Percentiles rank a stretch among this genome's conserved stretches.
These are phyloP conservation scores for Pogonomyrmex californicus DNA, from an alignment of 1,140 invertebrate genomes.

Conservation along the genomic window DNA sequence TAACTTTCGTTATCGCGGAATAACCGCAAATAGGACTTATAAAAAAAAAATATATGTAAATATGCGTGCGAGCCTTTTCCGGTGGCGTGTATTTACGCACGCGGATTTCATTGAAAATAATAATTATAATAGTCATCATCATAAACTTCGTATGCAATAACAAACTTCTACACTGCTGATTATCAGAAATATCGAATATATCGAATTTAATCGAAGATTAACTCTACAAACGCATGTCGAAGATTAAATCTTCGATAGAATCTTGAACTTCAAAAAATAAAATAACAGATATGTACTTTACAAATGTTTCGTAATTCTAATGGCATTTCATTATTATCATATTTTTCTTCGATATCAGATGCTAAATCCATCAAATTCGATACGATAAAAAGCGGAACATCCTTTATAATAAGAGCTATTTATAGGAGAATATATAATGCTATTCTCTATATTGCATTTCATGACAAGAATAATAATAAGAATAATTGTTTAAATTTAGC, in stretches of 20 bases:
- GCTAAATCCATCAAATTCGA: not conserved
- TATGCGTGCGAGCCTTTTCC: not conserved
- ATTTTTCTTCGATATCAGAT: not conserved
- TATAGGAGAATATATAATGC: not conserved
- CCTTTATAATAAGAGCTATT: not conserved
- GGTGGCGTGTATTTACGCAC: not conserved
- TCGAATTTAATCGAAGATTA: not conserved
- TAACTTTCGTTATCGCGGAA: slow-evolving; percentile 14
- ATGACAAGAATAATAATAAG: not conserved
- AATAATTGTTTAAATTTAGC: not conserved
- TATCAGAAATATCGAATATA: not conserved
- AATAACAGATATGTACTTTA: not conserved
- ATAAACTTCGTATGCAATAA: not conserved
- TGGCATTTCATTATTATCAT: not conserved
- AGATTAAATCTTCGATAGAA: not conserved
- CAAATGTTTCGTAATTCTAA: not conserved
- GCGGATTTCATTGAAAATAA: slow-evolving; percentile 7
- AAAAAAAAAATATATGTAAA: slow-evolving; percentile 1
- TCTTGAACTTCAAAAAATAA: not conserved
- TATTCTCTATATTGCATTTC: not conserved
- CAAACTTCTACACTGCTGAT: not conserved
- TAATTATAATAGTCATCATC: not conserved
- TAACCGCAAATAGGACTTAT: not conserved
- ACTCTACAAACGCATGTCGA: not conserved
- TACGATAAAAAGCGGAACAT: not conserved